Base-by-base conservation (phyloP, 2,888 invertebrate species). In the Ischnus inquisitorius region DNA sequence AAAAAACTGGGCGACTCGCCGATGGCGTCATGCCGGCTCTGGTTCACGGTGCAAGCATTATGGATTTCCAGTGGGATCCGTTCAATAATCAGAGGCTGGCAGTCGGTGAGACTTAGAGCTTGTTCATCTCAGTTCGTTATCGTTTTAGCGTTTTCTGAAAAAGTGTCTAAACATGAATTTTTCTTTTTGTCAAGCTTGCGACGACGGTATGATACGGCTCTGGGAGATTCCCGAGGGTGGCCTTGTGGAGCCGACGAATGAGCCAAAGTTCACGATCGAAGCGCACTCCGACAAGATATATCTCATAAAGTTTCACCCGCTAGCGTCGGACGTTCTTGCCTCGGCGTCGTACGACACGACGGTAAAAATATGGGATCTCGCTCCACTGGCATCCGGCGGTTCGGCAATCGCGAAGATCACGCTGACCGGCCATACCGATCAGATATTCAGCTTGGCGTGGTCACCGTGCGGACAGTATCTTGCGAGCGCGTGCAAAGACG, bases 11-110 rank as follows among this genome's bases (percentile, higher is more conserved):
- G 8, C 96, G 97, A 87, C 94, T 97, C 74, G 96, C 97, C 1
- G 97, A 98, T 90, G 97, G 97, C 83, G 97, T 97, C 34, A 96
- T 96, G 88, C 97, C 97, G 46, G 97, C 98, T n/a, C 94, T 99
- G 88, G 97, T 98, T 82, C 98, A 99, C 94, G 97, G 98, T 75
- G 97, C 96, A 88, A 97, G 96, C 89, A 96, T 98, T 48, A 97
- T 97, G 95, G 99, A 99, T 94, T 98, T 99, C 94, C 96, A 96
- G 79, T 99, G 98, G 97, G 98, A 99, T 95, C 99, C 99, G 0
- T 98, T 98, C 94, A 95, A 98, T 93, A 95, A 96, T 87, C 95
- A 95, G 72, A 95, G 97, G 72, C 95, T 99, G 83, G 96, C 97
- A 57, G 98, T 98, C 57, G 96, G 96, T 95, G 89, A 90, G 91